Conservation (phyloP, 1,140 invertebrate genomes). For the Cydia fagiglandana region DNA sequence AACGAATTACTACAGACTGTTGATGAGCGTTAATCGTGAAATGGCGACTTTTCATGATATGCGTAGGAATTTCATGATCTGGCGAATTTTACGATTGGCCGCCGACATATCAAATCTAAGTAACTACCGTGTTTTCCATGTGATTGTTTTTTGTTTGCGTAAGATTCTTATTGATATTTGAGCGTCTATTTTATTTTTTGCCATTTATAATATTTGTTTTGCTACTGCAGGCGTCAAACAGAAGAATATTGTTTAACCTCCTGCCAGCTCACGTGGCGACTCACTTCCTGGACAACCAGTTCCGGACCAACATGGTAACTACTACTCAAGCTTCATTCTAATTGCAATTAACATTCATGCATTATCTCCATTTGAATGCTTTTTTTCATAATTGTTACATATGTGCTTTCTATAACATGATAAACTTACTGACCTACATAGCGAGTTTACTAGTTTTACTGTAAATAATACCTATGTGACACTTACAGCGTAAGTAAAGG, state of each 20-base stretch:
- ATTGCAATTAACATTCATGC: slow-evolving; percentile 19
- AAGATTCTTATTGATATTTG: background rate
- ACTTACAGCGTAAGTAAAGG: background rate
- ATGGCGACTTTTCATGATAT: too few relatives aligned
- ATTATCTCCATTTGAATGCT: slow-evolving; percentile 34
- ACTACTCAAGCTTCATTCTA: slow-evolving; percentile 27
- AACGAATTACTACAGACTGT: too few relatives aligned
- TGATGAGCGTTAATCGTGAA: too few relatives aligned
- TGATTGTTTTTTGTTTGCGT: background rate
- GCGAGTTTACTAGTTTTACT: too few relatives aligned
- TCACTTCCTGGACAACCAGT: slow-evolving; percentile 94
- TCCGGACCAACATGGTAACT: slow-evolving; percentile 91
- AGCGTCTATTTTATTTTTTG: too few relatives aligned
- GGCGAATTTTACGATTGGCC: too few relatives aligned
- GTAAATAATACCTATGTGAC: background rate
- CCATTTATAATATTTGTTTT: slow-evolving; percentile 31
- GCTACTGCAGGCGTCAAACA: slow-evolving; percentile 83
- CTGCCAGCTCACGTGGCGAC: slow-evolving; percentile 95
- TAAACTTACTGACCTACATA: background rate
- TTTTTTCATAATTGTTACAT: slow-evolving; percentile 36
- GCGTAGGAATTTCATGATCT: too few relatives aligned
- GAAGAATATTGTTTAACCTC: slow-evolving; percentile 94
- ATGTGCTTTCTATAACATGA: background rate
- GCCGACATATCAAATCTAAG: too few relatives aligned
- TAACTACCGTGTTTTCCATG: too few relatives aligned